Percentiles rank a stretch among this genome's conserved stretches.
These are phyloP conservation scores for Eupelmus urozonus DNA, from an alignment of 2,888 invertebrate genomes.

Conservation along the genomic window DNA sequence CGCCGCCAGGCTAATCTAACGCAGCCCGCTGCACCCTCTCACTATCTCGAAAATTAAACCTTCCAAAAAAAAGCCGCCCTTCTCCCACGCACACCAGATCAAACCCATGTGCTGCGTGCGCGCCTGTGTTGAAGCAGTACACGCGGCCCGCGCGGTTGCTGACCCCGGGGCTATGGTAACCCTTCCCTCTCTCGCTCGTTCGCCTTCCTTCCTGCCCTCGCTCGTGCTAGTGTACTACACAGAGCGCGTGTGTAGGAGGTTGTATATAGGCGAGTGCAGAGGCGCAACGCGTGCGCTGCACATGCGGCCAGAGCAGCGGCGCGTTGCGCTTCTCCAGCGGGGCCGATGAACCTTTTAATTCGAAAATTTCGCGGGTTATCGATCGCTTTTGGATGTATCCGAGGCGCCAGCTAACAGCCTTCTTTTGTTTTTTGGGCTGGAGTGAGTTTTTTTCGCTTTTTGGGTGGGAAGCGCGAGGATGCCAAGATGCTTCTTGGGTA, in stretches of 20 bases:
- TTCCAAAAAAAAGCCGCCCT: no score
- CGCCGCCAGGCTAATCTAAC: slow-evolving; percentile 19
- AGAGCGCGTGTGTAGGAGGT: neutral
- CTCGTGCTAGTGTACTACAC: slow-evolving; percentile 29
- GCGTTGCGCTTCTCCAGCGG: slow-evolving; percentile 26
- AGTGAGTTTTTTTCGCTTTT: no score
- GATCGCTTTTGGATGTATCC: no score
- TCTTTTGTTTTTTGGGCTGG: no score
- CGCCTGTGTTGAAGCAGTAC: no score
- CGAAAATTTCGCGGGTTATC: slow-evolving; percentile 62
- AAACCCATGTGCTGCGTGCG: neutral
- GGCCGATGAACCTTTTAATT: slow-evolving; percentile 69
- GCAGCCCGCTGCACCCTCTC: neutral
- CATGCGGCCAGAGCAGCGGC: no score
- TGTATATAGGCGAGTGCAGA: no score
- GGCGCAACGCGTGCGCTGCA: slow-evolving; percentile 38
- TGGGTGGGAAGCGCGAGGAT: no score
- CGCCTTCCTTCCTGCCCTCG: slow-evolving; percentile 36
- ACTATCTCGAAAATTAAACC: no score
- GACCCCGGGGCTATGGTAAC: slow-evolving; percentile 62
- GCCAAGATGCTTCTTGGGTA: neutral
- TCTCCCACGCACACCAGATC: slow-evolving; percentile 6
- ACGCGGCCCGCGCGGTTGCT: slow-evolving; percentile 60
- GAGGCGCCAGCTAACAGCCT: no score
- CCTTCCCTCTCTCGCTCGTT: slow-evolving; percentile 57